Evolutionary conservation across 2,797 vertebrate genomes (phyloP).

Genomic region (Pempheris klunzingeri): DNA sequence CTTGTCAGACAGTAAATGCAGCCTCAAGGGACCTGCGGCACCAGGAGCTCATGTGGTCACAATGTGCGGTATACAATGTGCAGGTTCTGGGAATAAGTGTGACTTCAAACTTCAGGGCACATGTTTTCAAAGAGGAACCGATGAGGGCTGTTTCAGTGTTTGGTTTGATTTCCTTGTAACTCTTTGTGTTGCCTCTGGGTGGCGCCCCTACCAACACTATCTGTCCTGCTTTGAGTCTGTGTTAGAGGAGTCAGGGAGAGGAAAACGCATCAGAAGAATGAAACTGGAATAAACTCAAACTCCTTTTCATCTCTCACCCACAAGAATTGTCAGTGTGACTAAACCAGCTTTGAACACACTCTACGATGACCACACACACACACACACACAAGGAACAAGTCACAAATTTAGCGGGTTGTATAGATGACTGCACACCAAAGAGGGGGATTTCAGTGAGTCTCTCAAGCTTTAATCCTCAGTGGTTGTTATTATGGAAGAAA

Average conservation of each 20-base stretch:
- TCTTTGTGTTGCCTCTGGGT: conserved; percentile 65
- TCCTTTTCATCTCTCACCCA: conserved; percentile 48
- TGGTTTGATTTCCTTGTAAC: conserved; percentile 28
- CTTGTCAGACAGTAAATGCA: background rate
- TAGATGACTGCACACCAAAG: conserved; percentile 24
- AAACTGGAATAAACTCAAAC: conserved; percentile 36
- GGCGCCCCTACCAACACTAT: conserved; percentile 55
- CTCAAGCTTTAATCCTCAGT: conserved; percentile 30
- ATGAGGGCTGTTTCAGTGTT: background rate
- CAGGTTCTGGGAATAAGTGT: background rate
- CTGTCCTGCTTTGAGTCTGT: background rate
- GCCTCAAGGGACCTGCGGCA: conserved; percentile 23
- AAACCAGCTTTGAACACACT: conserved; percentile 40
- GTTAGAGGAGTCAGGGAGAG: conserved; percentile 18
- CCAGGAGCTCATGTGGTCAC: conserved; percentile 1
- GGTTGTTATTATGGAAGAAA: conserved; percentile 35
- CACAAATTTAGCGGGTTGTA: conserved; percentile 13
- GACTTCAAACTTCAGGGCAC: background rate
- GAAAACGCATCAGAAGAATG: conserved; percentile 31
- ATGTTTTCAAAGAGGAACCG: background rate
- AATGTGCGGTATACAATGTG: background rate
- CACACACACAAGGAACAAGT: conserved; percentile 8
- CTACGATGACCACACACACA: conserved; percentile 16
- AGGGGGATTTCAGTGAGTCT: conserved; percentile 20
- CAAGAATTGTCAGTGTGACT: conserved; percentile 48